Base-by-base conservation (phyloP, 2,113 vertebrate species). In the Tricholaema leucomelas region DNA sequence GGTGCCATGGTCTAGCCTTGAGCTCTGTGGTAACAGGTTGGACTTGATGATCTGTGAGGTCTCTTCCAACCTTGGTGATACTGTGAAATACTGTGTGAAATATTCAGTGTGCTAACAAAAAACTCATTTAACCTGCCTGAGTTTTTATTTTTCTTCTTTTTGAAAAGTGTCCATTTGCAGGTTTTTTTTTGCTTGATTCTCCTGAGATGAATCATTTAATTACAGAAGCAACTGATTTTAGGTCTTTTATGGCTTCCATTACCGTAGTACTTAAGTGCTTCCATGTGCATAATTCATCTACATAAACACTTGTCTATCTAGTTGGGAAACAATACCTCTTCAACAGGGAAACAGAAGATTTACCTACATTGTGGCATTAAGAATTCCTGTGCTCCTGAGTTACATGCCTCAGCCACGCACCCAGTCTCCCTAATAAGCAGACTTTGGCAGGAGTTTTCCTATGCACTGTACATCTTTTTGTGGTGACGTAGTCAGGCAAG, bases 71-170 rank as follows among this genome's bases (percentile, higher is more conserved):
- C n/a, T n/a, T n/a, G n/a, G n/a, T n/a, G n/a, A n/a, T n/a, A n/a
- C n/a, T n/a, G n/a, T n/a, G n/a, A n/a, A n/a, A n/a, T n/a, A n/a
- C n/a, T n/a, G n/a, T n/a, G n/a, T n/a, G n/a, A n/a, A n/a, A n/a
- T n/a, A 44, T 42, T 52, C 63, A 59, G 20, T 30, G 27, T 77
- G 2, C 64, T 85, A 77, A 66, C 44, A 12, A 30, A 76, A 92
- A 92, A 54, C 18, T 58, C 12, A 70, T 81, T 90, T 81, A 74
- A 52, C 6, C 18, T 56, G 11, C 25, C n/a, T 66, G 20, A 0
- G 81, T 9, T 91, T 55, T 61, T 80, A 80, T 83, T 93, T 90
- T 80, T 87, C 40, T 66, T 82, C 28, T 54, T 90, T 90, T 87
- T 67, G 18, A 76, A 42, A 92, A 79, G 1, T 55, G 56, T 82